Base-by-base conservation (phyloP, 2,888 invertebrate species). In the Nasonovia ribisnigri region DNA sequence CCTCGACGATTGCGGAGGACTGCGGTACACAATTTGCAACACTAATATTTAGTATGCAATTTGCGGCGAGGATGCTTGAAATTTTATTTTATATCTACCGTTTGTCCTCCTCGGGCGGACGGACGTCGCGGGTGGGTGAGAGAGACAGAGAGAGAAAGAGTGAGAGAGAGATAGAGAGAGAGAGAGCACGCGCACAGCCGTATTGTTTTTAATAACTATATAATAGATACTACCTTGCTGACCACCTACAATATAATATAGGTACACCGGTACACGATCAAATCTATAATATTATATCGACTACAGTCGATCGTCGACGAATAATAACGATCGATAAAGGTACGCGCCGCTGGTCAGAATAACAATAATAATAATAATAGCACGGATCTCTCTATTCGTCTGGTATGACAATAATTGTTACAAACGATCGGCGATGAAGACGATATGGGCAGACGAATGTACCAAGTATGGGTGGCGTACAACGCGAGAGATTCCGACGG, bases 361-460 rank as follows among this genome's bases (percentile, higher is more conserved):
- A n/a, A n/a, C n/a, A n/a, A n/a, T n/a, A n/a, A n/a, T 77, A 77
- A 36, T 67, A 67, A 67, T 77, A 77, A 77, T 77, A 77, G 20
- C 36, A 36, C 77, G 77, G 36, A 36, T 36, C 36, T 36, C 36
- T 77, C 77, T 36, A 54, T 54, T 46, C 29, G 46, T 29, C 36
- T 36, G 77, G 77, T n/a, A n/a, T 13, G 1, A n/a, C 11, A n/a
- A 67, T 67, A 13, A n/a, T 67, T n/a, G 26, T 24, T 67, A 16
- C 77, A 36, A 36, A 77, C 8, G 20, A 77, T 20, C 77, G 77
- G 20, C 36, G 20, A 36, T 1, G 77, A 36, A 20, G 36, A 43
- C 86, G 86, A 86, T 57, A 57, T 57, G 36, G 84, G 42, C 36
- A 84, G 36, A 46, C 46, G 86, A 86, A 46, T 46, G 86, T 42